These are phyloP conservation scores for Hypena proboscidalis DNA, from an alignment of 2,888 invertebrate genomes.

Conservation along the genomic window DNA sequence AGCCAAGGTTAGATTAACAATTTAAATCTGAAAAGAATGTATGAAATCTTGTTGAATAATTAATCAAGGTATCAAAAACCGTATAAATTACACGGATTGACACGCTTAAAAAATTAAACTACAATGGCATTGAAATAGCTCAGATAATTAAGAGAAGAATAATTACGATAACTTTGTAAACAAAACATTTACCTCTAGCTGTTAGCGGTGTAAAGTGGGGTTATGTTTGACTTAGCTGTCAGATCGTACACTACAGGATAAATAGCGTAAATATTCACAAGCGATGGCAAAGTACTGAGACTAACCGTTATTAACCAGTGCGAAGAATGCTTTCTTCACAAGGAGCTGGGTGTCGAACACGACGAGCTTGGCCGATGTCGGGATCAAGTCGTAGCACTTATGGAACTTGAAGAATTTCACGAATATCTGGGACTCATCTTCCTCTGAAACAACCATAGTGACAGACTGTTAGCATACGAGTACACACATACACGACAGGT, in stretches of 20 bases:
- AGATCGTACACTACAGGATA: constrained; percentile 23
- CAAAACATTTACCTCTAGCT: not conserved
- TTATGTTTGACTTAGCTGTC: constrained; percentile 12
- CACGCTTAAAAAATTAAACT: constrained; percentile 18
- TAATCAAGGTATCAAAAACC: no score
- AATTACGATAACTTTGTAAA: not conserved
- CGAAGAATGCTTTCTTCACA: constrained; percentile 99
- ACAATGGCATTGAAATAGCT: constrained; percentile 16
- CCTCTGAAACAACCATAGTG: constrained; percentile 87
- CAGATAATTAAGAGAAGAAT: constrained; percentile 5
- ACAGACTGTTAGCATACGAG: constrained; percentile 37
- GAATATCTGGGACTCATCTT: constrained; percentile 98
- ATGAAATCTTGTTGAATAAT: no score
- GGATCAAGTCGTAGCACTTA: constrained; percentile 99
- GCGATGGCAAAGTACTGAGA: constrained; percentile 30
- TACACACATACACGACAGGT: constrained; percentile 27
- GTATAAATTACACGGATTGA: not conserved
- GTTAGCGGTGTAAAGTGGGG: not conserved
- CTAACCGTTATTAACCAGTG: constrained; percentile 98
- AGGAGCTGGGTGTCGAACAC: constrained; percentile 99
- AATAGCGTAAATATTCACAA: constrained; percentile 12
- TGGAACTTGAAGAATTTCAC: constrained; percentile 99
- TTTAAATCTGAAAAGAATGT: no score
- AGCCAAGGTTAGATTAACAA: no score
- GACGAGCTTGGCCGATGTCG: constrained; percentile 99